These are phyloP conservation scores for Athetis lepigone DNA, from an alignment of 2,888 invertebrate genomes.

Conservation along the genomic window DNA sequence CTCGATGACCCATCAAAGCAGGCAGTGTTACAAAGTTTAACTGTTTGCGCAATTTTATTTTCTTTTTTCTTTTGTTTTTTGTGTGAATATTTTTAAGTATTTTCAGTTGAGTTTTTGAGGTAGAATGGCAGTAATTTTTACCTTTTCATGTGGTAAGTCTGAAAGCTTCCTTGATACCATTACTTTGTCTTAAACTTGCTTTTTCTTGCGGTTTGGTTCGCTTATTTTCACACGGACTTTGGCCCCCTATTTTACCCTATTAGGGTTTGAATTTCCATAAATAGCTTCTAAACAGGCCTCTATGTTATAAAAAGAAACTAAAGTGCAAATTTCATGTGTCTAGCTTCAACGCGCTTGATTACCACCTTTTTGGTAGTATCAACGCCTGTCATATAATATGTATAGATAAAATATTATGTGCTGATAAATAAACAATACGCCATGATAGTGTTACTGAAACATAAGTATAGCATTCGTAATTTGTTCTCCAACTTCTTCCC, in stretches of 20 bases:
- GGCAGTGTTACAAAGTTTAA: constrained; percentile 33
- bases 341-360: too few relatives aligned
- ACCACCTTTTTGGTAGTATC: too few relatives aligned
- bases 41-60: constrained; percentile 30
- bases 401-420: not conserved
- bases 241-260: too few relatives aligned
- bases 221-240: too few relatives aligned
- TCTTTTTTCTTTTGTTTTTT: constrained; percentile 21
- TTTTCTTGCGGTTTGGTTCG: too few relatives aligned
- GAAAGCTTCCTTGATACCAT: not conserved
- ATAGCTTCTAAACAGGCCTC: too few relatives aligned
- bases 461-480: constrained; percentile 20
- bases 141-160: not conserved
- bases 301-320: too few relatives aligned
- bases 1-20: constrained; percentile 47
- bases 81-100: constrained; percentile 26
- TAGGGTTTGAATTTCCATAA: too few relatives aligned
- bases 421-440: not conserved
- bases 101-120: constrained; percentile 18
- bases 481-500: constrained; percentile 9
- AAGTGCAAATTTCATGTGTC: too few relatives aligned
- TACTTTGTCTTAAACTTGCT: too few relatives aligned
- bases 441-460: not conserved
- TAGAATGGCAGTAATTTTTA: constrained; percentile 8
- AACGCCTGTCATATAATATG: too few relatives aligned